phyloP scores from a whole-genome alignment of 2,888 invertebrate genomes.

The Pandemis cinnamomeana region DNA sequence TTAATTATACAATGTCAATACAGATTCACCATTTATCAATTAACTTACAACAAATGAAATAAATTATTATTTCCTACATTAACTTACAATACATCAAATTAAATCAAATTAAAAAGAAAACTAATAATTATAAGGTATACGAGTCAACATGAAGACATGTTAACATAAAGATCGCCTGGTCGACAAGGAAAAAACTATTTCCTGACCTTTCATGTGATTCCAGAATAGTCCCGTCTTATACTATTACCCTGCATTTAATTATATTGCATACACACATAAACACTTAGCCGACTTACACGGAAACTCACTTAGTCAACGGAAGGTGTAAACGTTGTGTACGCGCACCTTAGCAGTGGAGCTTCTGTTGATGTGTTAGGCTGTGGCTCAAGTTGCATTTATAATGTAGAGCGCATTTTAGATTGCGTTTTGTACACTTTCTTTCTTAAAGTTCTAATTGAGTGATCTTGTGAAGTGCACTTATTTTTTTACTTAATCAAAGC shows the following conservation, averaged over 20 bases:
- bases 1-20: too few relatives aligned
- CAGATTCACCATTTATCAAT: too few relatives aligned
- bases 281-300: constrained; percentile 50
- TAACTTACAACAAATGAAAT: too few relatives aligned
- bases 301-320: constrained; percentile 54
- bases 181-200: not conserved
- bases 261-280: constrained; percentile 33
- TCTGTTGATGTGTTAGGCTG: constrained; percentile 62
- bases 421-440: not conserved
- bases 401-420: not conserved
- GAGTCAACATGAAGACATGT: too few relatives aligned
- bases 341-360: constrained; percentile 57
- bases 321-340: constrained; percentile 15
- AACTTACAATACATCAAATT: too few relatives aligned
- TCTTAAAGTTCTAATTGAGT: not conserved
- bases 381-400: constrained; percentile 48
- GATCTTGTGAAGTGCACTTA: too few relatives aligned
- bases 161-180: too few relatives aligned
- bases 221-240: constrained; percentile 30
- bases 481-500: too few relatives aligned
- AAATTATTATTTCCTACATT: too few relatives aligned
- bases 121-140: too few relatives aligned
- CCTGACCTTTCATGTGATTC: not conserved
- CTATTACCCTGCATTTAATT: constrained; percentile 40
- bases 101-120: too few relatives aligned